Evolutionary conservation across 2,888 invertebrate species (phyloP).

Genomic region (Periphyllus acericola): DNA sequence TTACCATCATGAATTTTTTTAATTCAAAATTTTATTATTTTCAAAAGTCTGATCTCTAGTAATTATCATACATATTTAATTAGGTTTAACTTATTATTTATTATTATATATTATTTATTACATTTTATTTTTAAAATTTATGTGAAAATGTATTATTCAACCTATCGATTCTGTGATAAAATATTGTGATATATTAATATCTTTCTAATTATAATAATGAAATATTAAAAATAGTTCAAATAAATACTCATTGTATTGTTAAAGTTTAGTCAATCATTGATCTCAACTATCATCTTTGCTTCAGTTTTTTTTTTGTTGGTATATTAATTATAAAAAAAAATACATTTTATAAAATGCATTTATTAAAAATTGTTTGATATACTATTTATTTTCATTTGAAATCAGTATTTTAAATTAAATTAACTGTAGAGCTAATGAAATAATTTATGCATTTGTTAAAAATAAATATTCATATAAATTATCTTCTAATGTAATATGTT

Average conservation of each 20-base stretch:
- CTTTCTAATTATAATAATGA: slow-evolving; percentile 7
- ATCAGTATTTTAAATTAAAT: not conserved
- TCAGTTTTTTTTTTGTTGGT: not conserved
- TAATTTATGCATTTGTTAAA: not conserved
- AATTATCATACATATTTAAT: slow-evolving; percentile 24
- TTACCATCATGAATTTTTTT: slow-evolving; percentile 36
- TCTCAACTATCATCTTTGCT: not conserved
- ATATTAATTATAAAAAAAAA: not conserved
- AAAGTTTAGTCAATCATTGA: slow-evolving; percentile 2
- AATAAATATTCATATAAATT: not conserved
- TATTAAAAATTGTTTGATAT: not conserved
- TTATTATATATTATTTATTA: not conserved
- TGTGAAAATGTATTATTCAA: slow-evolving; percentile 5
- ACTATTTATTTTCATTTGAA: not conserved
- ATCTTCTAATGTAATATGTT: not conserved
- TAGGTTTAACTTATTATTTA: not conserved
- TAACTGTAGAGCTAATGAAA: not conserved
- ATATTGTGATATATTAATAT: slow-evolving; percentile 32
- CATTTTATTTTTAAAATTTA: not conserved
- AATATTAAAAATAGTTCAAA: not conserved
- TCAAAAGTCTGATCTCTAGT: slow-evolving; percentile 17
- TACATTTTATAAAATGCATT: slow-evolving; percentile 20
- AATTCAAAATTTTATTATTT: slow-evolving; percentile 28
- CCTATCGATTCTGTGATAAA: slow-evolving; percentile 28
- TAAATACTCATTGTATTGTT: slow-evolving; percentile 14